phyloP scores from a whole-genome alignment of 2,888 invertebrate genomes.

The Erannis defoliaria region DNA sequence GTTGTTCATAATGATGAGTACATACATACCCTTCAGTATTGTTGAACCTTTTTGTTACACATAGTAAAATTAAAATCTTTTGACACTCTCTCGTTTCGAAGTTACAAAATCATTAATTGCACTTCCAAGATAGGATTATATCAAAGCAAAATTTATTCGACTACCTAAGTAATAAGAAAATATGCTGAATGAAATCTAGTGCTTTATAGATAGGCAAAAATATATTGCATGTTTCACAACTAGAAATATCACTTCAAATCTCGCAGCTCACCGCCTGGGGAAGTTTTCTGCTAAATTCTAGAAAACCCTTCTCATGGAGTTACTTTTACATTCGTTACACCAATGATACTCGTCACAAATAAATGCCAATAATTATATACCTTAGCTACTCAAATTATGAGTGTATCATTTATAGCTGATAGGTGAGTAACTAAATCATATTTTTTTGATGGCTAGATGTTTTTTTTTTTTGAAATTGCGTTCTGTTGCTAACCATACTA shows the following conservation, averaged over 20 bases:
- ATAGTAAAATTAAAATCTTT: no score
- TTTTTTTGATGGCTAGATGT: no score
- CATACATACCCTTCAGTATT: no score
- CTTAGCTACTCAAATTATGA: neutral
- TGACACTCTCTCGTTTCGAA: neutral
- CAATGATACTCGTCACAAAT: neutral
- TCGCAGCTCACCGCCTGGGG: slow-evolving; percentile 7
- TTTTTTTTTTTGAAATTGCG: no score
- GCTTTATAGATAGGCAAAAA: slow-evolving; percentile 57
- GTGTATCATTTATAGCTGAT: no score
- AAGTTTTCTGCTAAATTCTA: slow-evolving; percentile 18
- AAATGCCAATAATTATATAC: neutral
- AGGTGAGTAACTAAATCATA: no score
- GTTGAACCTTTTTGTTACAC: no score
- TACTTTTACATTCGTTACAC: neutral
- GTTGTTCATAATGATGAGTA: no score
- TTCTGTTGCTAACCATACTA: no score
- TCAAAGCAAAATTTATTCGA: slow-evolving; percentile 55
- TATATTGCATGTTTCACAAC: slow-evolving; percentile 33
- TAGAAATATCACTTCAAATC: slow-evolving; percentile 31
- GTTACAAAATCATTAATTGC: slow-evolving; percentile 31
- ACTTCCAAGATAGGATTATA: slow-evolving; percentile 39
- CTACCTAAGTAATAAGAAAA: slow-evolving; percentile 62
- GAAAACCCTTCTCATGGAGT: neutral
- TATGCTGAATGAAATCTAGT: slow-evolving; percentile 48